phyloP scores from a whole-genome alignment of 2,113 vertebrate genomes.

The Malurus melanocephalus region DNA sequence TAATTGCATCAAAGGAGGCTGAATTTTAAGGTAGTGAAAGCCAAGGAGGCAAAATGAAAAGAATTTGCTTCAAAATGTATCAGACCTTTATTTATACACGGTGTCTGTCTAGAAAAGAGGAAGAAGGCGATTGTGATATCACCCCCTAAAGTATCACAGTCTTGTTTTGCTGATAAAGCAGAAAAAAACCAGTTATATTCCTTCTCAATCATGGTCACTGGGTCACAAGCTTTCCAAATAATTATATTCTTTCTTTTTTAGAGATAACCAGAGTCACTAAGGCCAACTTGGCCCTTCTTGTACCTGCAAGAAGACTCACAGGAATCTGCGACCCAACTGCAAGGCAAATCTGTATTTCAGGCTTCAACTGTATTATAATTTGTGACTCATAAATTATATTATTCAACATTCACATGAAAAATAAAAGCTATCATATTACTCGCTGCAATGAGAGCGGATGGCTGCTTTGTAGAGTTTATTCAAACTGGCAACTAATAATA shows the following conservation, averaged over 20 bases:
- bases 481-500: conserved; percentile 16
- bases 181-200: neutral
- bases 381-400: conserved; percentile 21
- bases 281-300: neutral
- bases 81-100: neutral
- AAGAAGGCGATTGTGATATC: neutral
- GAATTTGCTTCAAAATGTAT: neutral
- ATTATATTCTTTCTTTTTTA: neutral
- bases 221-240: neutral
- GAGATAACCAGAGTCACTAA: neutral
- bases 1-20: neutral
- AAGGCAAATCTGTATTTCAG: conserved; percentile 13
- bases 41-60: neutral
- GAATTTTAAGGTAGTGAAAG: neutral
- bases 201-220: neutral
- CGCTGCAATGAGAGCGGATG: neutral
- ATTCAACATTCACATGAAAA: conserved; percentile 12
- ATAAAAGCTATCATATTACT: conserved; percentile 14
- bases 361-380: neutral
- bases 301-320: neutral
- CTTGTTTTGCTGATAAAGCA: neutral
- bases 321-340: neutral
- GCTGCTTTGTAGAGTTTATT: neutral
- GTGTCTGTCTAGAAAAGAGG: neutral
- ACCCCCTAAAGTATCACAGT: neutral